Percentiles rank a stretch among this genome's conserved stretches.
phyloP scores from a whole-genome alignment of 2,797 vertebrate species.

The Rhinichthys osculus region DNA sequence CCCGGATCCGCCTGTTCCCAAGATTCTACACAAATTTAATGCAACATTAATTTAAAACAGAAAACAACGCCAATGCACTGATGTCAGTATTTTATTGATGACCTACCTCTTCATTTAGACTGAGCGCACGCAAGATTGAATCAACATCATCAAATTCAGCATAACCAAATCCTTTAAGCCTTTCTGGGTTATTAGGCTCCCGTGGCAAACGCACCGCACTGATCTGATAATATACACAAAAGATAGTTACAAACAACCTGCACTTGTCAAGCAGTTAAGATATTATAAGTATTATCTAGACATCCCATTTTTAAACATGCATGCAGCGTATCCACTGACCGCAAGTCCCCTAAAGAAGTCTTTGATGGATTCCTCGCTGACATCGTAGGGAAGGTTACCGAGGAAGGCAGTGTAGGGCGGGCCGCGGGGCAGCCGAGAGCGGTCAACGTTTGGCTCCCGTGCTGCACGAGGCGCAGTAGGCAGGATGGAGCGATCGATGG shows the following conservation, averaged over 20 bases:
- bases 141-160: slow-evolving; percentile 96
- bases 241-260: neutral
- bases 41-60: neutral
- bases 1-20: slow-evolving; percentile 94
- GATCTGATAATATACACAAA: slow-evolving; percentile 76
- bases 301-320: neutral
- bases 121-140: slow-evolving; percentile 90
- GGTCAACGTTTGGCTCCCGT: slow-evolving; percentile 91
- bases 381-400: slow-evolving; percentile 96
- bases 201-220: slow-evolving; percentile 94
- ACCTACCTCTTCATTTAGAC: slow-evolving; percentile 95
- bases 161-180: slow-evolving; percentile 97
- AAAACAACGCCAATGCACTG: neutral
- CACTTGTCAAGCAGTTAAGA: neutral
- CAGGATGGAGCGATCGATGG: slow-evolving; percentile 93
- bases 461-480: slow-evolving; percentile 95
- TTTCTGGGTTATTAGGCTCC: slow-evolving; percentile 93
- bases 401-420: slow-evolving; percentile 97
- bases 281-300: neutral
- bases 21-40: slow-evolving; percentile 81
- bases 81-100: neutral
- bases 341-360: slow-evolving; percentile 96
- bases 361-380: slow-evolving; percentile 95
- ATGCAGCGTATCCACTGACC: slow-evolving; percentile 76
- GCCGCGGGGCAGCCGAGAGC: slow-evolving; percentile 89